A percentile compares a stretch with the other conserved stretches of the same genome.
Conservation (phyloP, 2,113 vertebrate genomes). For the Amia ocellicauda region DNA sequence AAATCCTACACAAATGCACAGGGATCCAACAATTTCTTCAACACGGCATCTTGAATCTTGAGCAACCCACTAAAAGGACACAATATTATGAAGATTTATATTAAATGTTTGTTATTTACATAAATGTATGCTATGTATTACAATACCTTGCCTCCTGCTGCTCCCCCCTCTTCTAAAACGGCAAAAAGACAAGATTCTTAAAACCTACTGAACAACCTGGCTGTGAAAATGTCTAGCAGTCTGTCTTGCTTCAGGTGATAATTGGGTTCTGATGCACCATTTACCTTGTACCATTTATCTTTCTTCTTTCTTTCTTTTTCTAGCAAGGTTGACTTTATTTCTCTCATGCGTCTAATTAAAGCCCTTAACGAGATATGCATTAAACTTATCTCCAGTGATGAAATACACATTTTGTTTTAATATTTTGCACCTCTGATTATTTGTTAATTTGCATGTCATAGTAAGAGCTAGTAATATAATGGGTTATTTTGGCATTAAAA, state of each 20-base stretch:
- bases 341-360: conserved; percentile 14
- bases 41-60: no score
- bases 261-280: conserved; percentile 55
- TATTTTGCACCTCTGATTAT: conserved; percentile 11
- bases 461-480: no score
- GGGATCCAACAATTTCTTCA: no score
- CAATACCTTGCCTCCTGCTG: no score
- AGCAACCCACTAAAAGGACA: no score
- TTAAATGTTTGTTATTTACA: no score
- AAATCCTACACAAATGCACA: no score
- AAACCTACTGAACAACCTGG: background rate
- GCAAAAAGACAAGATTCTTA: conserved; percentile 45
- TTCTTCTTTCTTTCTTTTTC: conserved; percentile 20
- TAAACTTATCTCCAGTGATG: conserved; percentile 8
- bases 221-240: conserved; percentile 41
- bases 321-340: background rate
- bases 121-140: no score
- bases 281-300: conserved; percentile 40
- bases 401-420: conserved; percentile 10
- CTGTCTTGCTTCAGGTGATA: conserved; percentile 53
- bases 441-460: background rate
- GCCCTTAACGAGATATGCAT: background rate
- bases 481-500: no score
- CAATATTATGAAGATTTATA: no score
- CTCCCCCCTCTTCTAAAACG: no score